Evolutionary conservation across 2,797 vertebrate genomes (phyloP).

Genomic region (Anguilla marmorata): DNA sequence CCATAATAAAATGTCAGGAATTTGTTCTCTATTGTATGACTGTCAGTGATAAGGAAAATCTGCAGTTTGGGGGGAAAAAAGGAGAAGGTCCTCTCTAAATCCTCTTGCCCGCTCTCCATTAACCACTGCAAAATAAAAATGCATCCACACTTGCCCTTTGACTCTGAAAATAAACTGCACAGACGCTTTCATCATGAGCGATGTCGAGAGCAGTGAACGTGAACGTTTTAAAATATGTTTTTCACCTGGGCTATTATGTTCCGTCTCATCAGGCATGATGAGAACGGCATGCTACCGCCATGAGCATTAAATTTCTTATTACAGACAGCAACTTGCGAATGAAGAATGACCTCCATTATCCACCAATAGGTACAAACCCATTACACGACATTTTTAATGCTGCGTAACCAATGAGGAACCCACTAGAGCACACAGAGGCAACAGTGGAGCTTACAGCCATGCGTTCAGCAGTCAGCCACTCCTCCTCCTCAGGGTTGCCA

Average conservation of each 20-base stretch:
- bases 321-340: neutral
- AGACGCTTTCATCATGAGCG: neutral
- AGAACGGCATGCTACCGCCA: neutral
- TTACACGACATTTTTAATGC: neutral
- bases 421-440: neutral
- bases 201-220: neutral
- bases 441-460: constrained; percentile 87
- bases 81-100: neutral
- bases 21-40: neutral
- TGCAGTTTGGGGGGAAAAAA: neutral
- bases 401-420: neutral
- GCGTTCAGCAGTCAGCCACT: constrained; percentile 98
- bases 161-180: neutral
- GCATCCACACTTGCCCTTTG: neutral
- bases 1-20: neutral
- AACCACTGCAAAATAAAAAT: neutral
- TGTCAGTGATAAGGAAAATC: neutral
- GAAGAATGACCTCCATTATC: neutral
- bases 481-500: constrained; percentile 95
- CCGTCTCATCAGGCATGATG: neutral
- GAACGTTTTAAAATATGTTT: neutral
- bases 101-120: neutral
- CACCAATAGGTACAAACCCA: neutral
- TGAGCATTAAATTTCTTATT: neutral
- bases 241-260: neutral